Base-by-base conservation (phyloP, 2,797 vertebrate genomes). In the Eulemur rubriventer region DNA sequence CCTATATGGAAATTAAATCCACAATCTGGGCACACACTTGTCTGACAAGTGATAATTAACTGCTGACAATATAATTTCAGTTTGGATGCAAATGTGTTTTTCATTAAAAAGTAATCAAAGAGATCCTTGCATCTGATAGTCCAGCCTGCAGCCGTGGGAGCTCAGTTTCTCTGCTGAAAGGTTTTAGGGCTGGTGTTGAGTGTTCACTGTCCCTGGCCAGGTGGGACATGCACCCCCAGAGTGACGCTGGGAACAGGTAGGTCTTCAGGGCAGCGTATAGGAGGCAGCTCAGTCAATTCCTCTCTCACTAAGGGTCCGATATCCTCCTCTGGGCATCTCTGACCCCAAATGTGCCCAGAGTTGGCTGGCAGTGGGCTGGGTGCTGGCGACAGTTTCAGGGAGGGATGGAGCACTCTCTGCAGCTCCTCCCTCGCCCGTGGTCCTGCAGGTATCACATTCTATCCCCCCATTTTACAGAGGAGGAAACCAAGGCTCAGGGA, bases 41-140 rank as follows among this genome's bases (percentile, higher is more conserved):
- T 59, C 93, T 98, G 98, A 98, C 98, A 98, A 98, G 98, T 98
- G 98, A 98, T 98, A 98, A 98, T 98, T 98, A 98, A 97, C 97
- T 97, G 97, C 98, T 97, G 98, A 98, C 97, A 97, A 86, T 85
- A 97, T 98, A 96, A 98, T 98, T 98, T 96, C 65, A 38, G 97
- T 96, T 98, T 98, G 92, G 96, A 97, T 98, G 97, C 94, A 96
- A 97, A 95, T 85, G 96, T 89, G 80, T 48, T 98, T 97, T 98
- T 97, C 97, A 96, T 98, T 98, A 97, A 97, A 96, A 98, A 94
- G 96, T 95, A 85, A 98, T 98, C 97, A 95, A 95, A 94, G 96
- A 92, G 73, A 85, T 69, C 14, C 94, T 96, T 70, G 61, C 93
- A n/a, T 67, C 75, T 95, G 48, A 6, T n/a, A 84, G 79, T 84